phyloP scores from a whole-genome alignment of 2,113 vertebrate species.

The Sander vitreus region DNA sequence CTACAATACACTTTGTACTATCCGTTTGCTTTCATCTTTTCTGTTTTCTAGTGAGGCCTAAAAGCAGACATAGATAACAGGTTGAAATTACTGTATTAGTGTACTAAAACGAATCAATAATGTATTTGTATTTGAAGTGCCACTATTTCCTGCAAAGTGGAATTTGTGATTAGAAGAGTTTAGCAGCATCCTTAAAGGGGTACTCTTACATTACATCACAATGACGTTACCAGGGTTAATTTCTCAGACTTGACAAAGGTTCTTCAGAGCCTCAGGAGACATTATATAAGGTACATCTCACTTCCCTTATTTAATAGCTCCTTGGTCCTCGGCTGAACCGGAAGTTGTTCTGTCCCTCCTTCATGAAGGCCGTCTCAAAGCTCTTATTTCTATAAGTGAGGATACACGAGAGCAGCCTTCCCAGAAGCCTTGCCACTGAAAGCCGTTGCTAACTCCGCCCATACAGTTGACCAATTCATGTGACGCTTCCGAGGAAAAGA shows the following conservation, averaged over 20 bases:
- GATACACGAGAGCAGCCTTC: no score
- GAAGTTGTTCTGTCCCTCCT: no score
- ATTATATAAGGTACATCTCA: not conserved
- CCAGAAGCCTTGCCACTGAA: no score
- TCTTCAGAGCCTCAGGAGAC: not conserved
- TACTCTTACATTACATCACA: not conserved
- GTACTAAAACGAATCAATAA: not conserved
- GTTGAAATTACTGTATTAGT: not conserved
- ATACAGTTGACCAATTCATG: no score
- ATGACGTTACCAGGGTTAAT: not conserved
- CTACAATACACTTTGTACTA: not conserved
- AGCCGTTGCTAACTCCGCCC: no score
- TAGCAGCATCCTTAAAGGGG: not conserved
- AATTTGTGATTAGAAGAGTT: not conserved
- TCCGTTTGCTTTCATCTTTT: not conserved
- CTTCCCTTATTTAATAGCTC: no score
- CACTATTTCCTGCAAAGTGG: not conserved
- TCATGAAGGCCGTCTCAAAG: no score
- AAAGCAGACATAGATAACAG: not conserved
- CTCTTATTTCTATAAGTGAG: no score
- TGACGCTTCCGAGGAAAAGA: no score
- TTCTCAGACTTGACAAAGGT: not conserved
- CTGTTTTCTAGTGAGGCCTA: not conserved
- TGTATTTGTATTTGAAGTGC: not conserved
- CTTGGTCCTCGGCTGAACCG: no score